Evolutionary conservation across 2,797 vertebrate genomes (phyloP).

Genomic region (Pantherophis vulpinus): DNA sequence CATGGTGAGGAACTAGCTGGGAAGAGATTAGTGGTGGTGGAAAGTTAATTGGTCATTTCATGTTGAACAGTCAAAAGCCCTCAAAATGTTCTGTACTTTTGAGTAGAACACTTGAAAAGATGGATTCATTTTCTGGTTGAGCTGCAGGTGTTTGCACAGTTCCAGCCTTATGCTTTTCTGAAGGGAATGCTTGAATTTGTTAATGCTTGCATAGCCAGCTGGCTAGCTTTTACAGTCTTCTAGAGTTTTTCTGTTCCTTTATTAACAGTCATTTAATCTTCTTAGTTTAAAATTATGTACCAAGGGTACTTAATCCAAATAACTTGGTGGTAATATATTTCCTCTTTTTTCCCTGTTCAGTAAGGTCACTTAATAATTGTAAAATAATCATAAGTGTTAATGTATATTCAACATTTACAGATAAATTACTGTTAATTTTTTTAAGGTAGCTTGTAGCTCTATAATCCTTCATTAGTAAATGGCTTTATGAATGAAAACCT

Average conservation of each 20-base stretch:
- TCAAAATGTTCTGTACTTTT: not conserved
- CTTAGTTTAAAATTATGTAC: not conserved
- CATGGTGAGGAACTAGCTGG: not conserved
- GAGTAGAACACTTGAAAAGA: not conserved
- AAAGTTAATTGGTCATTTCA: not conserved
- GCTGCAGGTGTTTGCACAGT: not conserved
- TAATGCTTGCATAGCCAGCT: not conserved
- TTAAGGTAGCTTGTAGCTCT: not conserved
- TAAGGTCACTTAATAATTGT: not conserved
- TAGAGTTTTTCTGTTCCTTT: not conserved
- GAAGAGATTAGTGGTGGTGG: not conserved
- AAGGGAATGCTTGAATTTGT: not conserved
- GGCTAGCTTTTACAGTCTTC: not conserved
- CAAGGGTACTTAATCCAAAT: not conserved
- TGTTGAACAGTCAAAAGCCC: not conserved
- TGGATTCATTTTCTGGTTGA: not conserved
- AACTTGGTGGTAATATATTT: not conserved
- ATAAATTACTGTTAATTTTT: not conserved
- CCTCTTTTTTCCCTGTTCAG: not conserved
- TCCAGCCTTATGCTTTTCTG: not conserved
- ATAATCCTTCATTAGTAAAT: not conserved
- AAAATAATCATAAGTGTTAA: not conserved
- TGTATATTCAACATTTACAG: not conserved
- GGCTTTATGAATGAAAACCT: not conserved
- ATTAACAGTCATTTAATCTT: not conserved